phyloP scores from a whole-genome alignment of 92 coral and sea anemone species.

The Epizoanthus illoricatus region DNA sequence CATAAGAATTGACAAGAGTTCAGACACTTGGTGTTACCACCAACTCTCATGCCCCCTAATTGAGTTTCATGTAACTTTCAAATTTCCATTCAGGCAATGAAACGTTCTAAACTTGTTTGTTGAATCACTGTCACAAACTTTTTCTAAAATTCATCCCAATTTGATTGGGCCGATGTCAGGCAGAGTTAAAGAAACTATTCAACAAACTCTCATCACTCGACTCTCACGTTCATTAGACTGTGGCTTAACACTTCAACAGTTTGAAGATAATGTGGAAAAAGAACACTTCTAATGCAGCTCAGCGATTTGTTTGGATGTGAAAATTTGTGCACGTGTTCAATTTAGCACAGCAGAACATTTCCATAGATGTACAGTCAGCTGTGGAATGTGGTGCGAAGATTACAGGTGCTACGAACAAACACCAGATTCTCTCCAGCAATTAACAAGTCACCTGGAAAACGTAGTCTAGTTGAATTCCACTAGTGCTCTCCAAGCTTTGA shows the following conservation, averaged over 20 bases:
- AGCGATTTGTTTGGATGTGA: background rate
- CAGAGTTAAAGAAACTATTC: too few species aligned
- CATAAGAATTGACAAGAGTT: too few species aligned
- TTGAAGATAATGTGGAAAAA: background rate
- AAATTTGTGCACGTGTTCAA: background rate
- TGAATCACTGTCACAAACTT: too few species aligned
- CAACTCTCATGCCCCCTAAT: too few species aligned
- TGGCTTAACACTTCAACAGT: background rate
- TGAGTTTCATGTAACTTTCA: too few species aligned
- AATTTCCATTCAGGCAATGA: too few species aligned
- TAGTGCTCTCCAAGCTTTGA: conserved; percentile 14
- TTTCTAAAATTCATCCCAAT: too few species aligned
- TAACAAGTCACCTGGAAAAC: conserved; percentile 15
- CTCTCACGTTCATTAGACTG: background rate
- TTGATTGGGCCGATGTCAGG: too few species aligned
- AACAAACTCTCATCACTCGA: too few species aligned
- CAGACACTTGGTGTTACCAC: too few species aligned
- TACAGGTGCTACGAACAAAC: background rate
- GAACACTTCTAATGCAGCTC: background rate
- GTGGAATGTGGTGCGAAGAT: background rate
- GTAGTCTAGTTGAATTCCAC: conserved; percentile 14
- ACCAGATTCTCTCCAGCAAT: background rate
- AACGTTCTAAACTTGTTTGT: too few species aligned
- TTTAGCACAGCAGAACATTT: background rate
- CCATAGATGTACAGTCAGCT: background rate